A percentile compares a stretch with the other conserved stretches of the same genome.
phyloP scores from a whole-genome alignment of 2,888 invertebrate genomes.

The Drosophila kokeensis region DNA sequence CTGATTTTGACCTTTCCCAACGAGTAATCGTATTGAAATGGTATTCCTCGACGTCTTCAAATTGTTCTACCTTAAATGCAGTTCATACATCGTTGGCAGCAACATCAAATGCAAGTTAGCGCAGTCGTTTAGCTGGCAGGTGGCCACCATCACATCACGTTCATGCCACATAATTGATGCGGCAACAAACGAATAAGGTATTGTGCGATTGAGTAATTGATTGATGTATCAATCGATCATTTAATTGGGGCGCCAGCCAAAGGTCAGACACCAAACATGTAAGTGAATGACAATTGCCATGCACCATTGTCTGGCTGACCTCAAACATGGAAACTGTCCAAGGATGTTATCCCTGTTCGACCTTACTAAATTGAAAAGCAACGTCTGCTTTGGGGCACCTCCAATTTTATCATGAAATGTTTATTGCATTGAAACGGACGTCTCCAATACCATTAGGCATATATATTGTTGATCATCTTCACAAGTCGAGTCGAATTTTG shows the following conservation, averaged over 20 bases:
- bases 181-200: constrained; percentile 15
- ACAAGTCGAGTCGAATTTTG: background rate
- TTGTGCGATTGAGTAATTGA: constrained; percentile 33
- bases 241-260: constrained; percentile 45
- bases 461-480: background rate
- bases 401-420: background rate
- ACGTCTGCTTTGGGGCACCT: constrained; percentile 3
- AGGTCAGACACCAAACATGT: constrained; percentile 24
- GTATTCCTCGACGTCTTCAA: background rate
- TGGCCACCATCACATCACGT: constrained; percentile 25
- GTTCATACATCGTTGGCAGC: background rate
- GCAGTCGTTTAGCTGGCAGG: constrained; percentile 43
- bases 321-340: constrained; percentile 12
- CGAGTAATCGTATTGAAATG: too few species aligned
- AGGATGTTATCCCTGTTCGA: constrained; percentile 2
- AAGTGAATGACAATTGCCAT: constrained; percentile 45
- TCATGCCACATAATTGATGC: constrained; percentile 54
- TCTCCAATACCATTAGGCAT: background rate
- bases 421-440: background rate
- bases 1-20: too few species aligned
- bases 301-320: constrained; percentile 28
- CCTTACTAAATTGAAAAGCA: constrained; percentile 21
- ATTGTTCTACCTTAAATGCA: background rate
- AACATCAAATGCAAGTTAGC: constrained; percentile 38
- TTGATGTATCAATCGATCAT: constrained; percentile 50